Conservation (phyloP, 2,113 vertebrate genomes). For the Macquaria ambigua region DNA sequence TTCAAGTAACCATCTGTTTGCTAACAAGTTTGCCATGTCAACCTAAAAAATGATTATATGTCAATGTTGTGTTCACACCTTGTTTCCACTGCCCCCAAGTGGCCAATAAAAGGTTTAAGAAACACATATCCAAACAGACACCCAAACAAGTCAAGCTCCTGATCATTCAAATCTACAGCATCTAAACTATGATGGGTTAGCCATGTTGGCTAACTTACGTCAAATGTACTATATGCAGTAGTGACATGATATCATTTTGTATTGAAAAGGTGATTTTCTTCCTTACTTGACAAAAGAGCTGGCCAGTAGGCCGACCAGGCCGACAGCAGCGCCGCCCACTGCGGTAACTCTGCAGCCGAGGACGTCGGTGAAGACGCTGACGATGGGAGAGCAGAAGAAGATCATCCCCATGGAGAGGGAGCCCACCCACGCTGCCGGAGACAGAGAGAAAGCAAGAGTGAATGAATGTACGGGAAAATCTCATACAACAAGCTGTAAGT, state of each 20-base stretch:
- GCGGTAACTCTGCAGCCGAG: slow-evolving; percentile 93
- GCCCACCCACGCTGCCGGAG: slow-evolving; percentile 91
- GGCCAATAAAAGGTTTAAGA: too few relatives aligned
- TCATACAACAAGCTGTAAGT: background rate
- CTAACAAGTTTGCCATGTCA: too few relatives aligned
- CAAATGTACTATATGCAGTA: background rate
- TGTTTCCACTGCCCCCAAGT: background rate
- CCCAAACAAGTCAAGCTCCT: too few relatives aligned
- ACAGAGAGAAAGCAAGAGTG: slow-evolving; percentile 19
- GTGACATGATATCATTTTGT: background rate
- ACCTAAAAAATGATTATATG: too few relatives aligned
- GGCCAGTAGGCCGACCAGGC: slow-evolving; percentile 90
- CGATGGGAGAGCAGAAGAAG: slow-evolving; percentile 98
- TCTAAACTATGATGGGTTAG: background rate
- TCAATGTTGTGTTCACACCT: background rate
- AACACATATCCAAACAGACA: too few relatives aligned
- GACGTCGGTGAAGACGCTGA: slow-evolving; percentile 94
- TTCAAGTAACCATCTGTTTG: too few relatives aligned
- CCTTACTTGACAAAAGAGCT: slow-evolving; percentile 96
- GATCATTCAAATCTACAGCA: background rate
- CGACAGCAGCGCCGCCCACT: slow-evolving; percentile 91
- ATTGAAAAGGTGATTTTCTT: background rate
- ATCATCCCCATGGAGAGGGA: slow-evolving; percentile 99
- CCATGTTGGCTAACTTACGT: background rate
- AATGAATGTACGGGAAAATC: slow-evolving; percentile 8